Base-by-base conservation (phyloP, 2,113 vertebrate genomes). In the Hyaena hyaena region DNA sequence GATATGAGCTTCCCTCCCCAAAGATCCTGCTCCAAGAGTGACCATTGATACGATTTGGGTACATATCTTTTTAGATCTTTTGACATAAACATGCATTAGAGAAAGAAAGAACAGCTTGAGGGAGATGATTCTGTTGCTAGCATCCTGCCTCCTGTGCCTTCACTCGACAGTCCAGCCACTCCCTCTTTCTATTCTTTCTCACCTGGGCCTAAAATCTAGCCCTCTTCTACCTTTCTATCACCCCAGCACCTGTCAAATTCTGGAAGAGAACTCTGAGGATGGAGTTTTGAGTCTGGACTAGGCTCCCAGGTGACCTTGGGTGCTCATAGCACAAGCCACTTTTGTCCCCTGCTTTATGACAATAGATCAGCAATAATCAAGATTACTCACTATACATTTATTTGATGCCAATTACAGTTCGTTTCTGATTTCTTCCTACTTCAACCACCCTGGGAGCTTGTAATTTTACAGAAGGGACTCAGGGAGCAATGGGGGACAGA, bases 301-400 rank as follows among this genome's bases (percentile, higher is more conserved):
- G 23, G 1, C 11, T 26, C 39, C 39, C 1, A 0, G 71, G 39
- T 74, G 39, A 74, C 73, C 3, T 1, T 74, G 73, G 24, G 0
- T 45, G 1, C 1, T 45, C 39, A 74, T 23, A 45, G 23, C 39
- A 23, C 12, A 24, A 39, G 24, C 23, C 39, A 15, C 23, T 7
- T 45, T 43, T 28, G 4, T 43, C 39, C 24, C 39, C 24, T 39
- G 23, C 26, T 28, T 45, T 74, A 23, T 26, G 35, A 74, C 23
- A 74, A 3, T 11, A 14, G 5, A 15, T 39, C 39, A 15, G 39
- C 39, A 28, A 8, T 45, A 74, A 11, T 74, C 73, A 45, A 0
- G 10, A 2, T 0, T 0, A 0, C 39, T 33, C 21, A 39, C 26
- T 79, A 55, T 26, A n/a, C 1, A 1, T 33, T 10, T 21, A 48